phyloP scores from a whole-genome alignment of 2,113 vertebrate genomes.

The Tragelaphus buxtoni region DNA sequence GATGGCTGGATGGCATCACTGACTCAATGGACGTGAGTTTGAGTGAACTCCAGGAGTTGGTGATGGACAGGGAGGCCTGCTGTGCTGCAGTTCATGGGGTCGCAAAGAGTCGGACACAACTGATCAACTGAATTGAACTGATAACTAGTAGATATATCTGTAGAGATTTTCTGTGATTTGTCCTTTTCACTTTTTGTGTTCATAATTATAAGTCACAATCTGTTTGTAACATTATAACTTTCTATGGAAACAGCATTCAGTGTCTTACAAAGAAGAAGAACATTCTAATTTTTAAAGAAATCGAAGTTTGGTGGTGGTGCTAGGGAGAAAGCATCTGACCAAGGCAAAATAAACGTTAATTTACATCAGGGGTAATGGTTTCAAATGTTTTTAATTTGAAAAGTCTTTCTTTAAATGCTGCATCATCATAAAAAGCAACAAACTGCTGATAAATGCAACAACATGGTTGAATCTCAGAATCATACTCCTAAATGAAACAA shows the following conservation, averaged over 20 bases:
- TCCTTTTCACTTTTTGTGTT: slow-evolving; percentile 46
- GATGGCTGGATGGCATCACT: fast-evolving
- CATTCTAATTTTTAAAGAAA: slow-evolving; percentile 40
- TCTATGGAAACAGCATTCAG: slow-evolving; percentile 33
- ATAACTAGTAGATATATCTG: fast-evolving
- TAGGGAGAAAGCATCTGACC: neutral
- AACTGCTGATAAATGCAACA: neutral
- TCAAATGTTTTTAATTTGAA: neutral
- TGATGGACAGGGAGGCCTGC: no score
- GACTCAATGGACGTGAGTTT: fast-evolving
- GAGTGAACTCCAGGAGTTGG: fast-evolving
- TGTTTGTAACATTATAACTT: slow-evolving; percentile 38
- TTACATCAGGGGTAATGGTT: neutral
- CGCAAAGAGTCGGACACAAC: fast-evolving
- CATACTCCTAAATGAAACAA: neutral
- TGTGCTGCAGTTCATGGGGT: no score
- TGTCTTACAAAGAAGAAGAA: neutral
- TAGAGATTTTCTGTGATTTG: neutral
- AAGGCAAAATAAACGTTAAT: neutral
- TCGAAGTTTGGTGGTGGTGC: neutral
- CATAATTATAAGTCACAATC: neutral
- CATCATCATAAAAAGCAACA: neutral
- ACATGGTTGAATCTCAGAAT: neutral
- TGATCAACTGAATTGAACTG: no score
- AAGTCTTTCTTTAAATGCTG: neutral